Conservation (phyloP, 2,888 invertebrate genomes). For the Thysanoteuthis rhombus region DNA sequence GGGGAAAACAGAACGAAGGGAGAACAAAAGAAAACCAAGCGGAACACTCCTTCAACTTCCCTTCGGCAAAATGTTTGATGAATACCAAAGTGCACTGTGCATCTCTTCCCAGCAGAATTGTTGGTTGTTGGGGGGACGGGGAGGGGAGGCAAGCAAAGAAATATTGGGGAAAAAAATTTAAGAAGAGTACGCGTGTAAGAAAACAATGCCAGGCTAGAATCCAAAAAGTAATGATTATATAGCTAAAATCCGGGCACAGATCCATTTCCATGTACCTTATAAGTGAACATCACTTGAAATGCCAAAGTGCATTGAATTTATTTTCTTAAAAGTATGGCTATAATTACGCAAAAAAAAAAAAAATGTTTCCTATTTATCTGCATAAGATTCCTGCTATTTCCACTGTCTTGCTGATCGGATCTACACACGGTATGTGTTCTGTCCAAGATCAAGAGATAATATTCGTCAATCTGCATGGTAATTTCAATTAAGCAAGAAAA, state of each 20-base stretch:
- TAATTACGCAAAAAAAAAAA: not conserved
- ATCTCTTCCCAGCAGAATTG: not conserved
- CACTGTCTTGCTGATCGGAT: not conserved
- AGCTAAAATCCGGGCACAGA: not conserved
- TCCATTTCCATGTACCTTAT: not conserved
- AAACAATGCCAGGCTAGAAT: not conserved
- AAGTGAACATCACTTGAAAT: not conserved
- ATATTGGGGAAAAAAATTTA: too few relatives aligned
- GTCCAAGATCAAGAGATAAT: too few relatives aligned
- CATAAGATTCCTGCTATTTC: not conserved
- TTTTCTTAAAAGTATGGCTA: not conserved
- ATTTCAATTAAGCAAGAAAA: too few relatives aligned
- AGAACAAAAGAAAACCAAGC: not conserved
- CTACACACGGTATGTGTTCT: too few relatives aligned
- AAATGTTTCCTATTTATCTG: not conserved
- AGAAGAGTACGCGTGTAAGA: not conserved
- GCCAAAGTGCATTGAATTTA: not conserved
- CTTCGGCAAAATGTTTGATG: not conserved
- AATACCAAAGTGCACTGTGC: not conserved
- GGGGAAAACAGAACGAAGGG: not conserved
- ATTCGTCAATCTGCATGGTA: too few relatives aligned
- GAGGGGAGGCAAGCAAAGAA: too few relatives aligned
- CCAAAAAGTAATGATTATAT: not conserved
- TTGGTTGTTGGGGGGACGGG: not conserved
- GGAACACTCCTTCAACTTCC: not conserved